A percentile compares a stretch with the other conserved stretches of the same genome.
phyloP scores from a whole-genome alignment of 2,888 invertebrate genomes.

The Metacarcinus magister region DNA sequence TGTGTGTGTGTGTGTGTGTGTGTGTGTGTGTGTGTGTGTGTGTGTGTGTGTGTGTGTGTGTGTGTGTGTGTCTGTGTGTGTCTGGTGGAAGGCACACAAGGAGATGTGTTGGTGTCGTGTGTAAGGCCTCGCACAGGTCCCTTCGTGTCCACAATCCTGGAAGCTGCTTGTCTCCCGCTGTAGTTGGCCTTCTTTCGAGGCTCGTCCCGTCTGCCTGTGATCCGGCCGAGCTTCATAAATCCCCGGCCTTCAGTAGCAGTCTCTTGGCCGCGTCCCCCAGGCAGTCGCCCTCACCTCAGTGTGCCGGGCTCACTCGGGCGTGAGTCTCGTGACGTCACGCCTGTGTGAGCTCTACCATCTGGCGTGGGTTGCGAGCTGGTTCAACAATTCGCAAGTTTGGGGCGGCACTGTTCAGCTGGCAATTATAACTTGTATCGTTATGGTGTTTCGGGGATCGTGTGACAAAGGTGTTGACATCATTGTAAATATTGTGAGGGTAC shows the following conservation, averaged over 20 bases:
- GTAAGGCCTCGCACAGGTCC: not conserved
- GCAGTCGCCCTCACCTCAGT: slow-evolving; percentile 40
- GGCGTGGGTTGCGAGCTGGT: slow-evolving; percentile 33
- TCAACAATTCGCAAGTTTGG: slow-evolving; percentile 58
- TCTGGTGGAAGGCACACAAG: not conserved
- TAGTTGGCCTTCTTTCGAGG: not conserved
- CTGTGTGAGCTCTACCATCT: slow-evolving; percentile 51
- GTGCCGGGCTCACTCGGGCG: not conserved
- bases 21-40: slow-evolving; percentile 2
- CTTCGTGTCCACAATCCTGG: not conserved
- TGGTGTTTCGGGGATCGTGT: slow-evolving; percentile 13
- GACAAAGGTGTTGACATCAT: not conserved
- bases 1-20: slow-evolving; percentile 2
- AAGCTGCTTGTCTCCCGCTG: not conserved
- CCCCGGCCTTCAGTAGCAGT: not conserved
- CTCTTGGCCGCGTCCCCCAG: not conserved
- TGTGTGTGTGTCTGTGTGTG: not conserved
- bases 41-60: slow-evolving; percentile 2
- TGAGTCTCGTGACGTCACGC: slow-evolving; percentile 57
- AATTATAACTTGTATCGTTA: slow-evolving; percentile 47
- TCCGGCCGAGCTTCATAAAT: not conserved
- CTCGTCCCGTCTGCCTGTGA: not conserved
- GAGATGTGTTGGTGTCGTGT: not conserved
- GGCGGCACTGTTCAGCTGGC: slow-evolving; percentile 42
- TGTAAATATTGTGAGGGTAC: not conserved